A percentile compares a stretch with the other conserved stretches of the same genome.
These are phyloP conservation scores for Drosophila leontia DNA, from an alignment of 1,140 invertebrate species.

Conservation along the genomic window DNA sequence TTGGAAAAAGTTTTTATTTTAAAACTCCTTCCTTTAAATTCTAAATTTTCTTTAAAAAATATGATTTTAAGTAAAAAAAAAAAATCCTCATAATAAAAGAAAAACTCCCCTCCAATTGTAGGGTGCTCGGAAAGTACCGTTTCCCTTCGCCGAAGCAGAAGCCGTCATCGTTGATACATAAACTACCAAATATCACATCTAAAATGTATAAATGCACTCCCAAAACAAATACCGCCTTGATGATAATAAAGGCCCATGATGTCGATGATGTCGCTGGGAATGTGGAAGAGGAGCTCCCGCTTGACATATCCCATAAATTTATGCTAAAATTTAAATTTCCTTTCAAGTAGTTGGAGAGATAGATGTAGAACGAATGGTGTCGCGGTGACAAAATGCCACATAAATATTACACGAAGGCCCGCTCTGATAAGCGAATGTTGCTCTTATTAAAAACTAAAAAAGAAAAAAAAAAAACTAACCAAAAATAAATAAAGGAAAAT, in stretches of 20 bases:
- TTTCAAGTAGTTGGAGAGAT: slow-evolving; percentile 63
- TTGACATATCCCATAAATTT: slow-evolving; percentile 63
- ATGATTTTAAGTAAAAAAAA: too few relatives aligned
- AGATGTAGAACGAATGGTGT: slow-evolving; percentile 65
- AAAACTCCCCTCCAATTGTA: background rate
- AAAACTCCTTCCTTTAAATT: too few relatives aligned
- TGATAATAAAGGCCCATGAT: slow-evolving; percentile 30
- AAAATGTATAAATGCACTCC: slow-evolving; percentile 47
- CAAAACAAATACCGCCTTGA: slow-evolving; percentile 43
- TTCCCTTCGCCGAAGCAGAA: slow-evolving; percentile 26
- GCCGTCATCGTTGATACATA: slow-evolving; percentile 34
- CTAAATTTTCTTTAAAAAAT: background rate
- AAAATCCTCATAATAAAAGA: background rate
- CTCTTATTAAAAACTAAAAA: slow-evolving; percentile 50
- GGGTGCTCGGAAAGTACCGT: slow-evolving; percentile 27
- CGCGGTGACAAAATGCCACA: slow-evolving; percentile 77
- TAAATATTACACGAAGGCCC: slow-evolving; percentile 73
- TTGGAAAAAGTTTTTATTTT: too few relatives aligned
- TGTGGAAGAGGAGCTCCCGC: slow-evolving; percentile 10
- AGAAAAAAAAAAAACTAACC: slow-evolving; percentile 22
- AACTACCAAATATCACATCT: slow-evolving; percentile 48
- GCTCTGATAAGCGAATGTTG: slow-evolving; percentile 77
- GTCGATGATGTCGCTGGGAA: slow-evolving; percentile 37
- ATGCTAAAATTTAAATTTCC: slow-evolving; percentile 82
- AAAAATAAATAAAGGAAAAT: slow-evolving; percentile 52